Conservation (phyloP, 2,113 vertebrate genomes). For the Gymnocephalus cernua region DNA sequence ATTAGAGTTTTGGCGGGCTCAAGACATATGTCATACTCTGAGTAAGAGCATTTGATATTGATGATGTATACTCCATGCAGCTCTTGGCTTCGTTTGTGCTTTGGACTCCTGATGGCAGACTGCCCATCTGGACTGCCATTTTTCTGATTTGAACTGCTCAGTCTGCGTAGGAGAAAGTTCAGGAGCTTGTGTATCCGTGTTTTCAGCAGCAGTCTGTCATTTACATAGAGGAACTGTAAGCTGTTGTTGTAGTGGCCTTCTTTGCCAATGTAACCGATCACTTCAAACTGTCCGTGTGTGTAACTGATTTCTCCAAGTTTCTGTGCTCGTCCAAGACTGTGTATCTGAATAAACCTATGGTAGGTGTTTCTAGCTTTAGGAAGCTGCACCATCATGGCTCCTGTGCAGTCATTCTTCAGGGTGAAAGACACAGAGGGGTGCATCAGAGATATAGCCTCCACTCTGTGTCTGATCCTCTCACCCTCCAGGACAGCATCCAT, state of each 20-base stretch:
- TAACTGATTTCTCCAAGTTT: conserved; percentile 89
- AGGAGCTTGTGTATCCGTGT: conserved; percentile 95
- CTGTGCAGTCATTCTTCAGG: conserved; percentile 90
- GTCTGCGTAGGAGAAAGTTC: conserved; percentile 89
- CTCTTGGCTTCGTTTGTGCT: conserved; percentile 85
- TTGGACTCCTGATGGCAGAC: conserved; percentile 81
- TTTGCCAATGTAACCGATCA: conserved; percentile 89
- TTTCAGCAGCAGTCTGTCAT: conserved; percentile 91
- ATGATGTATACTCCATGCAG: conserved; percentile 90
- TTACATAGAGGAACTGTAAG: conserved; percentile 94
- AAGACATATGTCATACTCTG: conserved; percentile 93
- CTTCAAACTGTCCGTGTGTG: conserved; percentile 84
- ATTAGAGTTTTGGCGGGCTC: conserved; percentile 95
- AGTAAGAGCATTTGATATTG: conserved; percentile 89
- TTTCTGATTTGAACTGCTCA: conserved; percentile 85
- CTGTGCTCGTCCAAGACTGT: conserved; percentile 87
- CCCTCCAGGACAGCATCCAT: conserved; percentile 89
- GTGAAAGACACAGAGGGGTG: conserved; percentile 94
- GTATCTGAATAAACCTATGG: conserved; percentile 95
- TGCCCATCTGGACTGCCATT: conserved; percentile 73
- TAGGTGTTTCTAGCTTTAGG: conserved; percentile 88
- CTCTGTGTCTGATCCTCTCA: conserved; percentile 90
- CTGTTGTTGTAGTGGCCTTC: conserved; percentile 95
- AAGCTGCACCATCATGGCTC: conserved; percentile 91
- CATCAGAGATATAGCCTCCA: conserved; percentile 92